Conservation (phyloP, 2,113 vertebrate genomes). For the Pseudolaguvia tuberculata region DNA sequence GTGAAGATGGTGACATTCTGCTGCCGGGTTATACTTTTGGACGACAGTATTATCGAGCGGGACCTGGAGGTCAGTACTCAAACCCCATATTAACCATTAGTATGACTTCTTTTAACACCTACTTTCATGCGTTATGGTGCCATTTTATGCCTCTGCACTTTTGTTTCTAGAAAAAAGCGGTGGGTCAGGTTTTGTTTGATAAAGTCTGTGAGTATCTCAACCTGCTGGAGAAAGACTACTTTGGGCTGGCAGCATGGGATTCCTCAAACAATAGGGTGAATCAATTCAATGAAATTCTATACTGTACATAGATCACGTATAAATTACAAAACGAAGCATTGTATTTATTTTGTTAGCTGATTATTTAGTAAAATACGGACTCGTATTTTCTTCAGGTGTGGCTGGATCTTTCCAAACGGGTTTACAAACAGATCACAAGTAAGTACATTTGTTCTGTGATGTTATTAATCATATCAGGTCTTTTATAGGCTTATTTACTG, state of each 20-base stretch:
- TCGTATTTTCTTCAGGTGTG: slow-evolving; percentile 75
- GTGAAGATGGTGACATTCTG: slow-evolving; percentile 76
- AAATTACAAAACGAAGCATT: neutral
- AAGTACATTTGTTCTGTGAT: slow-evolving; percentile 50
- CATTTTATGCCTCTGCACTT: neutral
- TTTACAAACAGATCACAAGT: slow-evolving; percentile 88
- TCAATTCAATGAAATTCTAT: neutral
- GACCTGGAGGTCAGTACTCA: slow-evolving; percentile 80
- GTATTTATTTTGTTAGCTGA: no score
- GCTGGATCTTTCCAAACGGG: slow-evolving; percentile 90
- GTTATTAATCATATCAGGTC: neutral
- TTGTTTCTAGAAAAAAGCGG: slow-evolving; percentile 84
- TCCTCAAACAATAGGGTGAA: slow-evolving; percentile 76
- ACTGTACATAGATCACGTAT: neutral
- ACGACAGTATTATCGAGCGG: slow-evolving; percentile 83
- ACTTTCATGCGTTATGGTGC: no score
- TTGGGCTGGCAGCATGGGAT: slow-evolving; percentile 83
- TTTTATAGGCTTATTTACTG: neutral
- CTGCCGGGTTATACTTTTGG: slow-evolving; percentile 86
- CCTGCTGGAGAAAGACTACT: slow-evolving; percentile 95
- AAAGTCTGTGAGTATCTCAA: slow-evolving; percentile 91
- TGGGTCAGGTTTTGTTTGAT: slow-evolving; percentile 86
- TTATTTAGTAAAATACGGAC: neutral
- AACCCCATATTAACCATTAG: neutral
- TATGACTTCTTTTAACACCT: neutral